phyloP scores from a whole-genome alignment of 2,113 vertebrate species.

The Ariopsis seemanni region DNA sequence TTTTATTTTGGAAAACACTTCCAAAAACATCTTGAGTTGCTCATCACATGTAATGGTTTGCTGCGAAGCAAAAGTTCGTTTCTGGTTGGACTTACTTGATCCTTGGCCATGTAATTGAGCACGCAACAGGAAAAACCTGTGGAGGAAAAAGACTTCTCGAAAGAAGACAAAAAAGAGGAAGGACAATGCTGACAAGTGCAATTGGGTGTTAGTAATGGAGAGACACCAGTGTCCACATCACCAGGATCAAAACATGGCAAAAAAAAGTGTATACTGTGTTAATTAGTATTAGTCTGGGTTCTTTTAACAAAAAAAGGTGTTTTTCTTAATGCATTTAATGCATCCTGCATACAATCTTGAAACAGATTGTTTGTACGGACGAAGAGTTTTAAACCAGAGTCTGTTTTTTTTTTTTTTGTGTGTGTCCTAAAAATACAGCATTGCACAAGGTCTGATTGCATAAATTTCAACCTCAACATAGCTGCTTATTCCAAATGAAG shows the following conservation, averaged over 20 bases:
- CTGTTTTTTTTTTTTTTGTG: not conserved
- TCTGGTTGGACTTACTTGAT: constrained; percentile 53
- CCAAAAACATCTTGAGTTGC: not conserved
- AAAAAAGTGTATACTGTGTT: not conserved
- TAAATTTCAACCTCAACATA: constrained; percentile 1
- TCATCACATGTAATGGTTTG: not conserved
- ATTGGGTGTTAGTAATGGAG: constrained; percentile 22
- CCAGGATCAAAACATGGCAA: not conserved
- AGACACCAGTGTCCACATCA: constrained; percentile 15
- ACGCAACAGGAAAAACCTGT: constrained; percentile 79
- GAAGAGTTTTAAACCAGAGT: not conserved
- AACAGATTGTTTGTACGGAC: not conserved
- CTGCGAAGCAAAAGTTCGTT: not conserved
- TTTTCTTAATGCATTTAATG: not conserved
- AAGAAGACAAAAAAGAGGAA: constrained; percentile 58
- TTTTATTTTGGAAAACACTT: not conserved
- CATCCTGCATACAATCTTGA: not conserved
- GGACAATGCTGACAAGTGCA: constrained; percentile 58
- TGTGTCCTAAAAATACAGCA: constrained; percentile 36
- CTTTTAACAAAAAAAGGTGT: not conserved
- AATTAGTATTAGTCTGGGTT: not conserved
- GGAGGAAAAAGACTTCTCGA: constrained; percentile 79
- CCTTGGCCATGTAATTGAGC: constrained; percentile 68
- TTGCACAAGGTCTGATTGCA: constrained; percentile 35
- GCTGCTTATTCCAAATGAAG: not conserved